Evolutionary conservation across 2,888 invertebrate genomes (phyloP), one percentile per base, ranked within the genome.

Genomic region (Diogma glabrata): DNA sequence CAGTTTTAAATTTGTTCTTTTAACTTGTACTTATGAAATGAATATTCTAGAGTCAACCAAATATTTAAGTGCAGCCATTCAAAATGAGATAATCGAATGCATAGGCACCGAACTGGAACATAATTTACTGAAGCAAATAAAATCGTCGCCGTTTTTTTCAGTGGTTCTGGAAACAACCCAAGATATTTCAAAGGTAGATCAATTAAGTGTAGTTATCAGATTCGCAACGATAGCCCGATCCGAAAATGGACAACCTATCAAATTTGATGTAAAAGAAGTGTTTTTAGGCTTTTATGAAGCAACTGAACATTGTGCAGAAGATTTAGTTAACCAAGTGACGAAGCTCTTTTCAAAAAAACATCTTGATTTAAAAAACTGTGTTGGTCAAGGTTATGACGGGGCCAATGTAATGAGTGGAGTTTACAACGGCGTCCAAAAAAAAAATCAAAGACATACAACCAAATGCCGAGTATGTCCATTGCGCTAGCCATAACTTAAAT

Each of bases 201-300:
- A 61, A 52, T 54, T 63, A 53, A 61, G 61, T 54, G 59, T 59
- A 55, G 57, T 62, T n/a, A n/a, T n/a, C n/a, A n/a, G n/a, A n/a
- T n/a, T n/a, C n/a, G n/a, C n/a, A n/a, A n/a, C n/a, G 19, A 38
- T 7, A n/a, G n/a, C n/a, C n/a, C n/a, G n/a, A n/a, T n/a, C n/a
- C n/a, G n/a, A n/a, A n/a, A n/a, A n/a, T n/a, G n/a, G n/a, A n/a
- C n/a, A n/a, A n/a, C 38, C 16, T 17, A 14, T 38, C 7, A 17
- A 2, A 38, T 9, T 14, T 16, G 38, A 16, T 8, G 19, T 14
- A 9, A 16, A 19, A 16, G 16, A 38, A 38, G 52, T 61, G 58
- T 58, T 56, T 53, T 59, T n/a, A n/a, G n/a, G n/a, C n/a, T n/a
- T n/a, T n/a, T n/a, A n/a, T n/a, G n/a, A n/a, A n/a, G n/a, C n/a